phyloP scores from a whole-genome alignment of 2,113 vertebrate genomes.

The Limnothrissa miodon region DNA sequence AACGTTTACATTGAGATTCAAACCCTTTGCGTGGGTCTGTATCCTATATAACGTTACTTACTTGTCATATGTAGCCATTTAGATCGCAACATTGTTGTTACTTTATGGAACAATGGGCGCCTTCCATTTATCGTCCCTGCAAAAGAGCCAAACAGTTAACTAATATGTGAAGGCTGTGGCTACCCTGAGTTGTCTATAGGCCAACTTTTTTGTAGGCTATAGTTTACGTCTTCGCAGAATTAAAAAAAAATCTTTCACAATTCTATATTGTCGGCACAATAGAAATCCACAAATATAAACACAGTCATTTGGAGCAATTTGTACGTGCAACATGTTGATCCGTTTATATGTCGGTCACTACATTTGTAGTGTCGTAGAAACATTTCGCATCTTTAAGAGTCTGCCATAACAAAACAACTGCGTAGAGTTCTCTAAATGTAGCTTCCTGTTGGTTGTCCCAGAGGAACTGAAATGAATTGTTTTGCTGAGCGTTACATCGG shows the following conservation, averaged over 20 bases:
- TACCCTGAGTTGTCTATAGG: too few relatives aligned
- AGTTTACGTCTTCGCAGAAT: too few relatives aligned
- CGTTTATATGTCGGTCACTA: neutral
- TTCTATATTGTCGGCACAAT: too few relatives aligned
- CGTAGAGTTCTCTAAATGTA: slow-evolving; percentile 5
- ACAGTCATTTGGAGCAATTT: too few relatives aligned
- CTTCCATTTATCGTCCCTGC: neutral
- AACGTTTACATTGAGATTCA: neutral
- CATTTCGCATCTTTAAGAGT: neutral
- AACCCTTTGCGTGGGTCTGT: neutral
- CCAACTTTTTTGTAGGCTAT: too few relatives aligned
- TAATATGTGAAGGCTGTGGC: too few relatives aligned
- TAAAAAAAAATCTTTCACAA: too few relatives aligned
- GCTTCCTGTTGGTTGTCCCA: neutral
- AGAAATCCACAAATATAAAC: too few relatives aligned
- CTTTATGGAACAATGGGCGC: neutral
- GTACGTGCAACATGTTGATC: neutral
- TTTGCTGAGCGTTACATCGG: slow-evolving; percentile 12
- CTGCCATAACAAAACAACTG: neutral
- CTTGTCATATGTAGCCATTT: neutral
- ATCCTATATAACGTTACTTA: neutral
- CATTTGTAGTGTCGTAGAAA: too few relatives aligned
- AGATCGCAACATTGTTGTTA: neutral
- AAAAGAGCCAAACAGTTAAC: too few relatives aligned
- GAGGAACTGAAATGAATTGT: neutral